Evolutionary conservation across 1,140 invertebrate genomes (phyloP).

Genomic region (Lutraria rhynchaena): DNA sequence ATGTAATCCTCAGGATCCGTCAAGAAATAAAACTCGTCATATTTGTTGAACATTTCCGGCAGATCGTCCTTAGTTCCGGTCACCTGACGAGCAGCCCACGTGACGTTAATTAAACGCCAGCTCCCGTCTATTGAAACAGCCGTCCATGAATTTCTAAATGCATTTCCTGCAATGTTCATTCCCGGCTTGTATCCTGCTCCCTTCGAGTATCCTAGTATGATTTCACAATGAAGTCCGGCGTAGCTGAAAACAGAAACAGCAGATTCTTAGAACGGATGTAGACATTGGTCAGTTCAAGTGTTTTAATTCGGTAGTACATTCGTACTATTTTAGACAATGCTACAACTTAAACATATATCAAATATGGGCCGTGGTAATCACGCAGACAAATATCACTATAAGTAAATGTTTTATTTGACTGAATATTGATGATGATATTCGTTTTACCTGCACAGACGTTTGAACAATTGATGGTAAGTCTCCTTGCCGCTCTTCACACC

Average conservation of each 20-base stretch:
- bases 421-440: no score
- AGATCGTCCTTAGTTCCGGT: conserved; percentile 78
- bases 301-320: no score
- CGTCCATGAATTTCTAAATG: conserved; percentile 85
- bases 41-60: conserved; percentile 78
- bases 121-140: conserved; percentile 78
- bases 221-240: conserved; percentile 98
- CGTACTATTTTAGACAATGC: no score
- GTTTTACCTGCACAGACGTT: conserved; percentile 87
- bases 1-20: conserved; percentile 84
- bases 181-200: conserved; percentile 99
- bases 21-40: conserved; percentile 83
- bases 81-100: conserved; percentile 83
- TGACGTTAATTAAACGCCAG: conserved; percentile 81
- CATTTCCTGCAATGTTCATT: conserved; percentile 97
- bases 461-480: conserved; percentile 99
- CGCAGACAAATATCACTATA: no score
- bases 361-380: no score
- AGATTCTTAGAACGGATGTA: no score
- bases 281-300: no score
- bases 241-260: conserved; percentile 86
- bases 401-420: no score
- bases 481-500: conserved; percentile 99
- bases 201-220: conserved; percentile 99
- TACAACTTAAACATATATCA: no score